Base-by-base conservation (phyloP, 1,140 invertebrate species). In the Pollicipes pollicipes region DNA sequence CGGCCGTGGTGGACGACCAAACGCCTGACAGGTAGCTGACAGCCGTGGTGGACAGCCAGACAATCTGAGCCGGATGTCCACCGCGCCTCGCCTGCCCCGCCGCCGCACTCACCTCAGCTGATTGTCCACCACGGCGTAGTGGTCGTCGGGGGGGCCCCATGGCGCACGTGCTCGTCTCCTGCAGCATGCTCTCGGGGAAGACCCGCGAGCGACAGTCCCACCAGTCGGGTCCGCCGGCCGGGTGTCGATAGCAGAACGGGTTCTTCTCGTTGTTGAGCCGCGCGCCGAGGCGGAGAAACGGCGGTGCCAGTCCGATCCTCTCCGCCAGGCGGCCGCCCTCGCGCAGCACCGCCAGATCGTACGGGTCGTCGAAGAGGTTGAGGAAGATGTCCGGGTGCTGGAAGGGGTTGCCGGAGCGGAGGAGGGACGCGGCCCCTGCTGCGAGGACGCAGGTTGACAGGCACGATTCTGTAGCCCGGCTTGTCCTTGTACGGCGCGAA, bases 301-400 rank as follows among this genome's bases (percentile, higher is more conserved):
- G 63, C 63, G 6, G 27, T 21, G 63, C 6, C 26, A 64, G 63
- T 4, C 63, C 63, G 63, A 64, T 64, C 27, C 4, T 6, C 27
- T 64, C 63, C 6, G 63, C 63, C 21, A 71, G 16, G 80, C 27
- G 87, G 82, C 73, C 58, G 26, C 30, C 74, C 70, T 76, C 73
- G 27, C 70, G 71, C 27, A 76, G 32, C 4, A 71, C 74, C 28
- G 58, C 85, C 81, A 35, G 88, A 74, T 90, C 88, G 30, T 86
- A 83, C 1, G 82, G 73, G 78, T 87, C 79, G 30, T 82, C 79
- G 68, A 90, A 86, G 75, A 92, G 93, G 74, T 91, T 91, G 0
- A 92, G 87, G 75, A 90, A 85, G 27, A 97, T 87, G 27, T 85
- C 79, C 0, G 95, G 94, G 76, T 90, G 87, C 17, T 85, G 82